A percentile compares a stretch with the other conserved stretches of the same genome.
Evolutionary conservation across 2,113 vertebrate species (phyloP).

Genomic region (Probosciger aterrimus): DNA sequence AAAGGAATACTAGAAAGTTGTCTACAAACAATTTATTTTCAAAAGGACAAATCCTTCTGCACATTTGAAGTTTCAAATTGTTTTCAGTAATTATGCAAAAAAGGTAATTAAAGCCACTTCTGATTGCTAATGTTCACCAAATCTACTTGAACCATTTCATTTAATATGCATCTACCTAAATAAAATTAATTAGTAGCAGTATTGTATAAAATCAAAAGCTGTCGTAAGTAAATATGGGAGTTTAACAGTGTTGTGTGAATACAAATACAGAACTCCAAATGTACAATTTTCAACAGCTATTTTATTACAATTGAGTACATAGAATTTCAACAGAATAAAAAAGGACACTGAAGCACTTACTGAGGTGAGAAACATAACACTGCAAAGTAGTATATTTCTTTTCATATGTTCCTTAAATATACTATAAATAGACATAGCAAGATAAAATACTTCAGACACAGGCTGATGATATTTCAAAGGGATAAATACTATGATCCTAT

Average conservation of each 20-base stretch:
- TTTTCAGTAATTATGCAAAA: background rate
- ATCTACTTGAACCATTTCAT: background rate
- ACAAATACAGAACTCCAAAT: background rate
- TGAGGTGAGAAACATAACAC: fast-evolving
- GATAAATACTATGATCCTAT: background rate
- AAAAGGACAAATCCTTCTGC: background rate
- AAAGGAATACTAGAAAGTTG: background rate
- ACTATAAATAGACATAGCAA: background rate
- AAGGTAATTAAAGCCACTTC: background rate
- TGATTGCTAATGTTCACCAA: background rate
- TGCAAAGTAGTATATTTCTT: background rate
- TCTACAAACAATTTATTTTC: background rate
- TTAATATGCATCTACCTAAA: background rate
- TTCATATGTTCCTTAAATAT: background rate
- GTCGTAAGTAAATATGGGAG: background rate
- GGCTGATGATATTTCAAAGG: background rate
- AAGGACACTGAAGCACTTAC: background rate
- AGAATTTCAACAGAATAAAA: background rate
- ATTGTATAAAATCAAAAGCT: background rate
- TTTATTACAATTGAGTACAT: background rate
- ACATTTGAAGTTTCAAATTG: background rate
- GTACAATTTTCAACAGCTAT: background rate
- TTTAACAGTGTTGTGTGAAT: background rate
- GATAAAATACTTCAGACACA: background rate
- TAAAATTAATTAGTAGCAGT: background rate